Evolutionary conservation across 2,888 invertebrate genomes (phyloP).

Genomic region (Punctoribates punctum): DNA sequence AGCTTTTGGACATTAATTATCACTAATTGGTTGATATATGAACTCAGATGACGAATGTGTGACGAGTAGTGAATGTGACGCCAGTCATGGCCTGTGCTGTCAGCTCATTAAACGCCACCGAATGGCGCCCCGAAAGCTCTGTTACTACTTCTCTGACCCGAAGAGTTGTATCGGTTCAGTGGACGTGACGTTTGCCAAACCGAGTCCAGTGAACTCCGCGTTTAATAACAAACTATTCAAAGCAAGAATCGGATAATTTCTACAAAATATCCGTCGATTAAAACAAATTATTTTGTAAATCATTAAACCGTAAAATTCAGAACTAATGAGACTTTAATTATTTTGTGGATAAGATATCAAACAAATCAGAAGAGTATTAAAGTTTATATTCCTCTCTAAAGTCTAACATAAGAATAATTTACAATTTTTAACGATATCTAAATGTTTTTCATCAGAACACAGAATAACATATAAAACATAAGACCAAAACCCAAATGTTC

Average conservation of each 20-base stretch:
- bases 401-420: too few relatives aligned
- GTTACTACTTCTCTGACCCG: slow-evolving; percentile 87
- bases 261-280: too few relatives aligned
- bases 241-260: slow-evolving; percentile 44
- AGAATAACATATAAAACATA: too few relatives aligned
- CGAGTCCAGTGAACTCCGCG: background rate
- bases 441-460: too few relatives aligned
- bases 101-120: slow-evolving; percentile 79
- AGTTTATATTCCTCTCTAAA: too few relatives aligned
- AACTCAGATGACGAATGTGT: slow-evolving; percentile 70
- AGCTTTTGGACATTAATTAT: background rate
- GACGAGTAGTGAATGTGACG: slow-evolving; percentile 78
- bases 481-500: too few relatives aligned
- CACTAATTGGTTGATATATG: background rate
- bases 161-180: slow-evolving; percentile 78
- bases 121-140: slow-evolving; percentile 78
- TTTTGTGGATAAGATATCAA: too few relatives aligned
- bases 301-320: too few relatives aligned
- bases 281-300: too few relatives aligned
- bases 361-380: too few relatives aligned
- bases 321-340: too few relatives aligned
- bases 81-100: slow-evolving; percentile 78
- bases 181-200: slow-evolving; percentile 39
- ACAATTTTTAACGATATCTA: too few relatives aligned
- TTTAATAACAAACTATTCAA: slow-evolving; percentile 45